Conservation (phyloP, 2,113 vertebrate species). For the Oxyruncus cristatus region DNA sequence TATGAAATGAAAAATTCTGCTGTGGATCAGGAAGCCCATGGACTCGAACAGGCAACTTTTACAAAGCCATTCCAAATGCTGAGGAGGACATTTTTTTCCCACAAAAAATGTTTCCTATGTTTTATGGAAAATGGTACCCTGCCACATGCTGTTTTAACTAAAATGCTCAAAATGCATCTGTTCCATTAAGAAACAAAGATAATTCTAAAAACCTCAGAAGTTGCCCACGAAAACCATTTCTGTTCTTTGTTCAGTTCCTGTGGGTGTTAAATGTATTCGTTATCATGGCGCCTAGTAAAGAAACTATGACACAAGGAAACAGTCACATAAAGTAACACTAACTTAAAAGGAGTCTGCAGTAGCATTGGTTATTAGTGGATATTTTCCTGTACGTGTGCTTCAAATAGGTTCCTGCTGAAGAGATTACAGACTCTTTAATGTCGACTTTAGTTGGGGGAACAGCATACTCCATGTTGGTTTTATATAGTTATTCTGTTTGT, state of each 20-base stretch:
- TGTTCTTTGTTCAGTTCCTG: neutral
- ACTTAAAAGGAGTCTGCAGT: neutral
- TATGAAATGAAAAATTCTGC: neutral
- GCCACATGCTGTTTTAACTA: neutral
- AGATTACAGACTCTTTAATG: neutral
- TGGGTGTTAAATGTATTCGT: neutral
- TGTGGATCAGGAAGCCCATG: neutral
- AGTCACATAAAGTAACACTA: neutral
- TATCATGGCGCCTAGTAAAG: neutral
- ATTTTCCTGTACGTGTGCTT: accelerated
- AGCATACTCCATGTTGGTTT: neutral
- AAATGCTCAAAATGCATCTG: neutral
- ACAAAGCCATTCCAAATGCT: neutral
- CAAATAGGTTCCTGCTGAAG: neutral
- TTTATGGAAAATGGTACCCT: neutral
- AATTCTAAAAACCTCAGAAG: neutral
- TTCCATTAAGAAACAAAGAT: neutral
- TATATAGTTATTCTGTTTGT: neutral
- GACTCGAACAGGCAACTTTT: accelerated
- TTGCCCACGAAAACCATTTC: neutral
- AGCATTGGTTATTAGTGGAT: accelerated
- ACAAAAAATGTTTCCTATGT: neutral
- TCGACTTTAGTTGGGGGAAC: neutral
- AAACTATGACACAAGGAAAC: neutral
- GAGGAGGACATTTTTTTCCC: neutral